Evolutionary conservation across 2,113 vertebrate species (phyloP).

Genomic region (Eclectus roratus): DNA sequence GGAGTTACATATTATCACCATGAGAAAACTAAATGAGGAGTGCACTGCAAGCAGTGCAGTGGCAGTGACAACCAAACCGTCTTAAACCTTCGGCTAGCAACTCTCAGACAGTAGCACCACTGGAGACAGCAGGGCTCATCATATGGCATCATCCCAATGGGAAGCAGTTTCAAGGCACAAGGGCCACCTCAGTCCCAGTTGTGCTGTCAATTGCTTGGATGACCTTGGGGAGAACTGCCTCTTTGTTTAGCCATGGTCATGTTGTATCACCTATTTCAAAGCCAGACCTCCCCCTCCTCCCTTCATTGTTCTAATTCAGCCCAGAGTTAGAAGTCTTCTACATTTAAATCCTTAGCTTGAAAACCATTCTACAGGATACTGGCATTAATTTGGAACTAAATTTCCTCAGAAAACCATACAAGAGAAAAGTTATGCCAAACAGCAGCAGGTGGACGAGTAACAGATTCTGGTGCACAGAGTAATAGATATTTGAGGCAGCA

Average conservation of each 20-base stretch:
- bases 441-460: background rate
- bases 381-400: background rate
- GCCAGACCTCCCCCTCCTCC: background rate
- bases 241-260: background rate
- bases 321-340: background rate
- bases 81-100: background rate
- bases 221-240: background rate
- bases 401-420: background rate
- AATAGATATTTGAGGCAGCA: background rate
- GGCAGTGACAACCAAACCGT: background rate
- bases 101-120: background rate
- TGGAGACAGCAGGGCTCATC: background rate
- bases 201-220: background rate
- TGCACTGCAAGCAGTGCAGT: background rate
- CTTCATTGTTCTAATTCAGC: background rate
- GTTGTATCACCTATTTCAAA: background rate
- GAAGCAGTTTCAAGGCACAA: too few species aligned
- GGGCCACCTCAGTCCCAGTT: background rate
- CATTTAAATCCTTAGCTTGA: background rate
- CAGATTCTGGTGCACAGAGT: background rate
- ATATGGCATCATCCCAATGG: rapidly evolving
- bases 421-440: background rate
- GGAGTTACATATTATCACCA: background rate
- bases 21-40: background rate
- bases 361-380: background rate